A percentile compares a stretch with the other conserved stretches of the same genome.
These are phyloP conservation scores for Puffinus mauretanicus DNA, from an alignment of 2,113 vertebrate species.

Conservation along the genomic window DNA sequence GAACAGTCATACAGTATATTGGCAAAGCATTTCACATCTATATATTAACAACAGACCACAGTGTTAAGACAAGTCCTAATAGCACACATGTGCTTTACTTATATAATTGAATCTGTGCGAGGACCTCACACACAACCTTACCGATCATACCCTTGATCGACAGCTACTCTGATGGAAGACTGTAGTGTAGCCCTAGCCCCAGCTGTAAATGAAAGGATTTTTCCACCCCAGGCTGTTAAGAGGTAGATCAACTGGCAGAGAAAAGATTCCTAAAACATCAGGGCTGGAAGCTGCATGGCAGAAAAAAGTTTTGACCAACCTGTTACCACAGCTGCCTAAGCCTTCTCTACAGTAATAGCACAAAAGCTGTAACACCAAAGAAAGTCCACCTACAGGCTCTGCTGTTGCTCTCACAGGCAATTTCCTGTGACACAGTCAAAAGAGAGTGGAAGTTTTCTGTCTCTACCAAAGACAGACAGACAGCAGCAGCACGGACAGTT, in stretches of 20 bases:
- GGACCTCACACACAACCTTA: not conserved
- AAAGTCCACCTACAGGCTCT: rapidly evolving
- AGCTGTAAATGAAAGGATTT: not conserved
- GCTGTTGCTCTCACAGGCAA: not conserved
- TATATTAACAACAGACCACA: rapidly evolving
- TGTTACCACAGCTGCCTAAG: not conserved
- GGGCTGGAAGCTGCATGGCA: not conserved
- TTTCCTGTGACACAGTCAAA: not conserved
- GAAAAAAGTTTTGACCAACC: not conserved
- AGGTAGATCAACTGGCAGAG: not conserved
- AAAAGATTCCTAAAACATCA: not conserved
- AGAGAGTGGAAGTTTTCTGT: not conserved
- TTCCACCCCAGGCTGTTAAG: not conserved
- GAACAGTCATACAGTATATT: rapidly evolving
- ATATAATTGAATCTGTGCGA: rapidly evolving
- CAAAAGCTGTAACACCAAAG: not conserved
- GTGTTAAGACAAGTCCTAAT: not conserved
- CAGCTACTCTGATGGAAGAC: not conserved
- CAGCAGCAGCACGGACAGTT: rapidly evolving
- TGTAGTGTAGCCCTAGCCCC: not conserved
- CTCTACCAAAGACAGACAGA: not conserved
- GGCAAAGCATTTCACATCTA: not conserved
- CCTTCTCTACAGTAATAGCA: not conserved
- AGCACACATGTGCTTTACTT: not conserved
- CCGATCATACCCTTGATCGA: not conserved